Conservation (phyloP, 2,113 vertebrate species). For the Stegastes partitus region DNA sequence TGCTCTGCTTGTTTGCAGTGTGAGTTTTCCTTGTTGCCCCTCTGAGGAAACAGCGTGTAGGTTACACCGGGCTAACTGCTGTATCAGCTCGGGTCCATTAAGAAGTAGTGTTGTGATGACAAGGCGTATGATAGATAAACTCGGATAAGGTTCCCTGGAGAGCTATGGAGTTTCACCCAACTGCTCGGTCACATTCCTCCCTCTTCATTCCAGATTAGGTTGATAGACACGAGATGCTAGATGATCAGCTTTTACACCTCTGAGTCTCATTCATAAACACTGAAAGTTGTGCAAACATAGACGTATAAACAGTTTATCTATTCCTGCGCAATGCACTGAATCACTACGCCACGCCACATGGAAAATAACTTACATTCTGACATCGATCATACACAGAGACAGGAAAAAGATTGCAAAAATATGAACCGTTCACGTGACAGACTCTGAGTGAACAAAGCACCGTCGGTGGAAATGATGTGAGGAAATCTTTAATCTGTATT, state of each 20-base stretch:
- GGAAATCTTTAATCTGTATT: slow-evolving; percentile 15
- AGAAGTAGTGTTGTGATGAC: slow-evolving; percentile 24
- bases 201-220: background rate
- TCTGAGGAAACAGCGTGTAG: slow-evolving; percentile 14
- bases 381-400: background rate
- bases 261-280: background rate
- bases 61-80: slow-evolving; percentile 34
- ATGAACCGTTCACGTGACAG: background rate
- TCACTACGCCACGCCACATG: background rate
- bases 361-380: background rate
- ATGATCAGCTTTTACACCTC: background rate
- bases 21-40: slow-evolving; percentile 29
- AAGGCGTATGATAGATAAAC: slow-evolving; percentile 35
- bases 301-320: background rate
- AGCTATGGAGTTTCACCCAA: slow-evolving; percentile 29
- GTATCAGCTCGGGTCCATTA: slow-evolving; percentile 29
- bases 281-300: too few relatives aligned
- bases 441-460: background rate
- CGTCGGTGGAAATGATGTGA: background rate
- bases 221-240: slow-evolving; percentile 3
- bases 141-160: background rate
- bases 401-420: too few relatives aligned
- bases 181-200: slow-evolving; percentile 8
- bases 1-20: slow-evolving; percentile 56
- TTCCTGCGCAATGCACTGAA: background rate